phyloP scores from a whole-genome alignment of 1,140 invertebrate genomes.

The Chlorops oryzae region DNA sequence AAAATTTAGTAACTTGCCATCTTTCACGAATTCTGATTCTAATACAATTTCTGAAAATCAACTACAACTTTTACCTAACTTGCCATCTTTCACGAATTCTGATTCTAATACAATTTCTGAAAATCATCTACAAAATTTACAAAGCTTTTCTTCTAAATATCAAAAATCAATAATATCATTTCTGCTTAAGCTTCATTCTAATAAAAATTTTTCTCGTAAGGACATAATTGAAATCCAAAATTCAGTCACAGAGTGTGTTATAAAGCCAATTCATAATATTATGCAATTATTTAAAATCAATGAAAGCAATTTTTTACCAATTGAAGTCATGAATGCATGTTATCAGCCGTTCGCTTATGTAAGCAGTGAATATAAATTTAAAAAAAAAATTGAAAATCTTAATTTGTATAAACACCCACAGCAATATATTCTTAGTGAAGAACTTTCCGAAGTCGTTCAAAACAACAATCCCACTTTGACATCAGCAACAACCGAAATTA shows the following conservation, averaged over 20 bases:
- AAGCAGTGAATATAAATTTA: not conserved
- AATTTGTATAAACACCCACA: not conserved
- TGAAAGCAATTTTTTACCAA: not conserved
- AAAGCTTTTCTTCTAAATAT: not conserved
- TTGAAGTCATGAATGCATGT: not conserved
- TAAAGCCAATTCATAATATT: no score
- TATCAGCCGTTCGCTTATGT: not conserved
- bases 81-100: not conserved
- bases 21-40: no score
- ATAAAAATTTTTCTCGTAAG: not conserved
- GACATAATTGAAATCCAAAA: not conserved
- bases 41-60: no score
- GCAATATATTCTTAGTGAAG: not conserved
- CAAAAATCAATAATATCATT: no score
- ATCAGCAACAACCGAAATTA: not conserved
- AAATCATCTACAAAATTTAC: no score
- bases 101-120: no score
- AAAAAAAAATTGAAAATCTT: not conserved
- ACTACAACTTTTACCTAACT: no score
- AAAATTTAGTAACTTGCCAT: not conserved
- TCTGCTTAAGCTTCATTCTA: not conserved
- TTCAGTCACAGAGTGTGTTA: not conserved
- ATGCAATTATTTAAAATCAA: not conserved
- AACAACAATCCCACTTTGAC: not conserved
- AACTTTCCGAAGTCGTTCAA: not conserved